phyloP scores from a whole-genome alignment of 2,797 vertebrate species.

The Knipowitschia caucasica region DNA sequence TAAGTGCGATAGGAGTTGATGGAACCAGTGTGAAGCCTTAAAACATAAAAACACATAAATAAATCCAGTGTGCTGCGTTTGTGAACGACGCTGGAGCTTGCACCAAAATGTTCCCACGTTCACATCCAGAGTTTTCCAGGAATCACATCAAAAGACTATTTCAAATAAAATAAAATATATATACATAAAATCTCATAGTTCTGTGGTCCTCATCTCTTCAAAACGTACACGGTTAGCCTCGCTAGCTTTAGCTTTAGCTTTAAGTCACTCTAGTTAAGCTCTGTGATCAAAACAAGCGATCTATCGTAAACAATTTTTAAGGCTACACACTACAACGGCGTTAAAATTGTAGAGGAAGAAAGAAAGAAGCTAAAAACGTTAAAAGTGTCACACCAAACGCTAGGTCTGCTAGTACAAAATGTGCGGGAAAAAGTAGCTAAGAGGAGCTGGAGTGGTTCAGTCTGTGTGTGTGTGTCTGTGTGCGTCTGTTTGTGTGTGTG shows the following conservation, averaged over 20 bases:
- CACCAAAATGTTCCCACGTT: slow-evolving; percentile 3
- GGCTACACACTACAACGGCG: slow-evolving; percentile 59
- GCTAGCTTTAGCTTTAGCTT: slow-evolving; percentile 60
- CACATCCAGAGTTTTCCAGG: slow-evolving; percentile 25
- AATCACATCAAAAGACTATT: slow-evolving; percentile 49
- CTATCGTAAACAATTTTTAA: slow-evolving; percentile 67
- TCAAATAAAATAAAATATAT: slow-evolving; percentile 43
- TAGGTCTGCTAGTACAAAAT: slow-evolving; percentile 51
- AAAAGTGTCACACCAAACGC: slow-evolving; percentile 70
- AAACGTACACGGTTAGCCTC: slow-evolving; percentile 40
- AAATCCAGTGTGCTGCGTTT: not conserved
- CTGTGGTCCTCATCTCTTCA: slow-evolving; percentile 63
- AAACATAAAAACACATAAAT: too few relatives aligned
- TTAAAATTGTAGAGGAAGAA: slow-evolving; percentile 71
- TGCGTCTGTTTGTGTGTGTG: slow-evolving; percentile 75
- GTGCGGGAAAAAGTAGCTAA: slow-evolving; percentile 54
- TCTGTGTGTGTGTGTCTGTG: slow-evolving; percentile 32
- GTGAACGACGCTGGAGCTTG: not conserved
- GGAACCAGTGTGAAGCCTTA: too few relatives aligned
- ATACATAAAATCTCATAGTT: slow-evolving; percentile 34
- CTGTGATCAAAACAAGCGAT: slow-evolving; percentile 63
- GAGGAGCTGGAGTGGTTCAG: slow-evolving; percentile 59
- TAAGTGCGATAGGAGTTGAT: too few relatives aligned
- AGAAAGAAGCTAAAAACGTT: slow-evolving; percentile 62
- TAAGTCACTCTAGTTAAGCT: slow-evolving; percentile 64